Percentiles rank a stretch among this genome's conserved stretches.
phyloP scores from a whole-genome alignment of 2,888 invertebrate species.

The Hipparchia semele region DNA sequence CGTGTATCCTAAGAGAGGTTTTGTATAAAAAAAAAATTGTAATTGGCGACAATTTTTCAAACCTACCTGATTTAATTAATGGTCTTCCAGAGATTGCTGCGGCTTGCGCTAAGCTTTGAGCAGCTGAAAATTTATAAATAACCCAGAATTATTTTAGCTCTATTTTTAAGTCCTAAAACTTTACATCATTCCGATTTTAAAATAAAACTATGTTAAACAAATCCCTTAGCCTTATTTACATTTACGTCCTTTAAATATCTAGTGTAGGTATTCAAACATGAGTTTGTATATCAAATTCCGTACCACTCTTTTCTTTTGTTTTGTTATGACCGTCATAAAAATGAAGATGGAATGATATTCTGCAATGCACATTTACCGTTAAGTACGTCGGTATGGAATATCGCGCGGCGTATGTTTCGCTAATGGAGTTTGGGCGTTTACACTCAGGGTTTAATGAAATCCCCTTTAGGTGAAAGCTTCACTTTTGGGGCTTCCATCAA shows the following conservation, averaged over 20 bases:
- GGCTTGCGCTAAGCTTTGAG: conserved; percentile 39
- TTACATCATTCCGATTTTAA: too few species aligned
- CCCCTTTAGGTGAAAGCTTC: conserved; percentile 22
- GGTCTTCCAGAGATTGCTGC: conserved; percentile 41
- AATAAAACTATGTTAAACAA: too few species aligned
- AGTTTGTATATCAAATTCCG: not conserved
- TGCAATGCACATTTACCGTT: conserved; percentile 15
- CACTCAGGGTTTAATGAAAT: conserved; percentile 26
- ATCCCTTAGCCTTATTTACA: not conserved
- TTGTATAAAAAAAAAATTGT: not conserved
- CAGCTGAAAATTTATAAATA: conserved; percentile 37
- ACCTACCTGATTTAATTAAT: conserved; percentile 46
- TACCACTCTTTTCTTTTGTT: conserved; percentile 23
- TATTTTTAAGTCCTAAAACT: too few species aligned
- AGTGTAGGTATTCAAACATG: not conserved
- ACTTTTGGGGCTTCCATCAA: conserved; percentile 16
- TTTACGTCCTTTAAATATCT: too few species aligned
- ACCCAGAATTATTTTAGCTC: not conserved
- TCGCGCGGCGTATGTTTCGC: conserved; percentile 26
- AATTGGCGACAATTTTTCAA: conserved; percentile 10
- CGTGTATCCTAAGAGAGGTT: conserved; percentile 1
- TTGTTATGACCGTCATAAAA: conserved; percentile 6
- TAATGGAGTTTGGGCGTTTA: conserved; percentile 39
- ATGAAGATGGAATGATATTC: conserved; percentile 5
- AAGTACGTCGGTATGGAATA: conserved; percentile 6